Evolutionary conservation across 1,140 invertebrate genomes (phyloP), one percentile per base, ranked within the genome.

Genomic region (Tetramorium parvispinum): DNA sequence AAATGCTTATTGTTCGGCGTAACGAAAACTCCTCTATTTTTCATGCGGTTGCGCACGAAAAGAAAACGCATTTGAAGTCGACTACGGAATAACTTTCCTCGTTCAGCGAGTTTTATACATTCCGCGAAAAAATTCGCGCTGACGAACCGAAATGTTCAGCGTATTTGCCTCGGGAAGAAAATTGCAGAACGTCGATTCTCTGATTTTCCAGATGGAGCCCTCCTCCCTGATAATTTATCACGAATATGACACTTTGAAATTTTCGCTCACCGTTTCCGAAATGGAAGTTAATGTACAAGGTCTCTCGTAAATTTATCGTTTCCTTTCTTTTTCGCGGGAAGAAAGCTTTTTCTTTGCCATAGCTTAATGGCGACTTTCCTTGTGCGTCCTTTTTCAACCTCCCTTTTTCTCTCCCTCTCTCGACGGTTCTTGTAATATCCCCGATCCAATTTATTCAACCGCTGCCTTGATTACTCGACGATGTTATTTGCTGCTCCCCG

Each of bases 1-100:
- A 53, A 78, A 82, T 91, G 68, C 49, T 86, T 73, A 86, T 88
- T 88, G 85, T 88, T 77, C 70, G 43, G 18, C 57, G 49, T 53
- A 51, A 73, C 8, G 46, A 73, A 46, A 59, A 73, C 53, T 49
- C 65, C 21, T 16, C 53, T 73, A 59, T 59, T 75, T 61, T 83
- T 83, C 40, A 55, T 70, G 37, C 37, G 37, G 46, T 46, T 73
- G 53, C 53, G 21, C 68, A 21, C n/a, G 53, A 53, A 73, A 46
- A 46, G 79, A 83, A 57, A 83, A 83, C 79, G 53, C 68, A 55
- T 46, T 55, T 32, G 24, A 49, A 59, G 32, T 61, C 79, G 40
- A 27, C 53, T 21, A 2, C 7, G 18, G 13, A 57, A 59, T 75
- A 83, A 75, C 68, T 83, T 75, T 59, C 24, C 40, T 43, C 61